Conservation (phyloP, 2,888 invertebrate species). For the Spodoptera picta region DNA sequence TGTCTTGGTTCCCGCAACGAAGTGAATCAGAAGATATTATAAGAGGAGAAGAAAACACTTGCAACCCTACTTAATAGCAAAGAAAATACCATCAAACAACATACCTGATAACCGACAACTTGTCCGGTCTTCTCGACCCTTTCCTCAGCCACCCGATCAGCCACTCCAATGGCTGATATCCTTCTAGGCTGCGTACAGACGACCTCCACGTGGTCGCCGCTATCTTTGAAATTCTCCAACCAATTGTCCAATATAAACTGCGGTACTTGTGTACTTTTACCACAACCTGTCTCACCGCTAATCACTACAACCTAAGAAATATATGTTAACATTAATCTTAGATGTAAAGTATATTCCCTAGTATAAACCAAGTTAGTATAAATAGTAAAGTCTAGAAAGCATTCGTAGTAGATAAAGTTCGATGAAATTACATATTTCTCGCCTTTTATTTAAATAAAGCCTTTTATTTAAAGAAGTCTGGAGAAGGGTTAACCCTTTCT, state of each 20-base stretch:
- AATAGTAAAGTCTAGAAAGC: no score
- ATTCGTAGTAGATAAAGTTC: no score
- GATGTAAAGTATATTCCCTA: no score
- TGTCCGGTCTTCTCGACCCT: conserved; percentile 93
- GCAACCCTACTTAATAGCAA: neutral
- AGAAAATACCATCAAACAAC: conserved; percentile 7
- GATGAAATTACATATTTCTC: no score
- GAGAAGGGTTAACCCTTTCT: no score
- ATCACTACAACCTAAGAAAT: conserved; percentile 90
- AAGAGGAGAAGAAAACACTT: no score
- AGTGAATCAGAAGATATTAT: no score
- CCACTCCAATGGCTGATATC: conserved; percentile 97
- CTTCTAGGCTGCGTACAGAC: conserved; percentile 97
- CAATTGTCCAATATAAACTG: conserved; percentile 97
- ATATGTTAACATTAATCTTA: no score
- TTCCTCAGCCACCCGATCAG: conserved; percentile 96
- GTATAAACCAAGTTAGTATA: no score
- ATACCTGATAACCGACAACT: conserved; percentile 92
- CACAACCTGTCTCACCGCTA: conserved; percentile 95
- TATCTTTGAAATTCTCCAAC: conserved; percentile 89
- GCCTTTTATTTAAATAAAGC: no score
- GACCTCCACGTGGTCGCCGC: conserved; percentile 92
- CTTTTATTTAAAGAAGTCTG: no score
- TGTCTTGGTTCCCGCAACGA: no score
- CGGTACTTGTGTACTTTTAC: conserved; percentile 96